These are phyloP conservation scores for Halichoeres trimaculatus DNA, from an alignment of 2,113 vertebrate genomes.

Conservation along the genomic window DNA sequence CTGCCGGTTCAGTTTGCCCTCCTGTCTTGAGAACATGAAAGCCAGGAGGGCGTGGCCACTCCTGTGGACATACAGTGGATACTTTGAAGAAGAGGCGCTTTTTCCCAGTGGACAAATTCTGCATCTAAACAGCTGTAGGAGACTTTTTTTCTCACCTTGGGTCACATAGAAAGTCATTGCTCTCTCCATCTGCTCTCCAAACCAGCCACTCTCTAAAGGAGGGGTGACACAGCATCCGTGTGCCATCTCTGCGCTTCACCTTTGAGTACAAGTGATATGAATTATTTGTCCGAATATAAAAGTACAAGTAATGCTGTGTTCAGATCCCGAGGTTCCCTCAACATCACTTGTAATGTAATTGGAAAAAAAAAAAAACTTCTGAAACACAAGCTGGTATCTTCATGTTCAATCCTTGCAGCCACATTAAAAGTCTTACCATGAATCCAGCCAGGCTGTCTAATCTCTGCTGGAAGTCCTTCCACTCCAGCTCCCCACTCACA, in stretches of 20 bases:
- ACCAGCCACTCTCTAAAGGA: slow-evolving; percentile 98
- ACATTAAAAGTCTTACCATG: slow-evolving; percentile 84
- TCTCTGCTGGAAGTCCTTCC: slow-evolving; percentile 95
- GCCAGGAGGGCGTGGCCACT: slow-evolving; percentile 96
- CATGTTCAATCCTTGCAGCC: background rate
- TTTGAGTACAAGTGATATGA: slow-evolving; percentile 19
- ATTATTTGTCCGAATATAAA: background rate
- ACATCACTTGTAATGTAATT: background rate
- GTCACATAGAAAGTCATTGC: slow-evolving; percentile 94
- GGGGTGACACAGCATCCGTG: slow-evolving; percentile 97
- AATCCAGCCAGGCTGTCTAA: slow-evolving; percentile 94
- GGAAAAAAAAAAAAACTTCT: background rate
- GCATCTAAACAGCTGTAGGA: background rate
- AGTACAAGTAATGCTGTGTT: background rate
- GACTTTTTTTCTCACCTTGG: slow-evolving; percentile 85
- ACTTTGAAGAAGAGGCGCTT: slow-evolving; percentile 1
- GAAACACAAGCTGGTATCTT: slow-evolving; percentile 28
- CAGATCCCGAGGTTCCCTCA: background rate
- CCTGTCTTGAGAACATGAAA: slow-evolving; percentile 98
- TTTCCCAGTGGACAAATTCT: background rate
- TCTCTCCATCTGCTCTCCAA: slow-evolving; percentile 96
- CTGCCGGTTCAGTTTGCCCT: slow-evolving; percentile 96
- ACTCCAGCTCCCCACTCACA: slow-evolving; percentile 87
- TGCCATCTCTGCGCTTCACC: slow-evolving; percentile 92
- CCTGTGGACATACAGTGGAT: slow-evolving; percentile 75